A percentile compares a stretch with the other conserved stretches of the same genome.
Evolutionary conservation across 2,888 invertebrate species (phyloP).

Genomic region (Adelognathus sp.): DNA sequence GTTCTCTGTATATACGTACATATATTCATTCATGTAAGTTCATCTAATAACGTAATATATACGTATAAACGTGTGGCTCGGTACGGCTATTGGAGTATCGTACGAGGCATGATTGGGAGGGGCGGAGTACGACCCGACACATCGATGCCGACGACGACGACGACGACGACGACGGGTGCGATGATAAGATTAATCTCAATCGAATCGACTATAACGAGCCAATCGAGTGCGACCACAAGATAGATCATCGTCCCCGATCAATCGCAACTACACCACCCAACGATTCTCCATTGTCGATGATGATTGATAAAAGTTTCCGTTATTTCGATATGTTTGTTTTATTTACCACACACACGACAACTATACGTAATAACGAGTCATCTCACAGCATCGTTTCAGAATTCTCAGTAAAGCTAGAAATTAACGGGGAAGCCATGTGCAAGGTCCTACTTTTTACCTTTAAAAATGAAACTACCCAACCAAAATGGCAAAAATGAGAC

Average conservation of each 20-base stretch:
- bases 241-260: conserved; percentile 48
- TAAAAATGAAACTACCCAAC: too few species aligned
- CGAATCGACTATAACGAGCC: conserved; percentile 54
- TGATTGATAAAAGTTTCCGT: neutral
- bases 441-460: too few species aligned
- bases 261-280: conserved; percentile 43
- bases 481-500: too few species aligned
- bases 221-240: conserved; percentile 52
- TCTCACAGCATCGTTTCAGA: too few species aligned
- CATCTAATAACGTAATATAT: neutral
- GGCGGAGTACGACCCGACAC: conserved; percentile 14
- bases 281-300: conserved; percentile 38
- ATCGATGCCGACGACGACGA: conserved; percentile 8
- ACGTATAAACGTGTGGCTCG: neutral
- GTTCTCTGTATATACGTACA: neutral
- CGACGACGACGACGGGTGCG: conserved; percentile 39
- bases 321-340: neutral
- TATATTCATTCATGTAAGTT: neutral
- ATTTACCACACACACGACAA: neutral
- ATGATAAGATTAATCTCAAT: conserved; percentile 62
- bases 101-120: conserved; percentile 47
- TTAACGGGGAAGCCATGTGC: too few species aligned
- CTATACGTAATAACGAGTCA: neutral
- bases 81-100: neutral
- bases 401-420: too few species aligned